These are phyloP conservation scores for Glaucomys volans DNA, from an alignment of 2,113 vertebrate species.

Conservation along the genomic window DNA sequence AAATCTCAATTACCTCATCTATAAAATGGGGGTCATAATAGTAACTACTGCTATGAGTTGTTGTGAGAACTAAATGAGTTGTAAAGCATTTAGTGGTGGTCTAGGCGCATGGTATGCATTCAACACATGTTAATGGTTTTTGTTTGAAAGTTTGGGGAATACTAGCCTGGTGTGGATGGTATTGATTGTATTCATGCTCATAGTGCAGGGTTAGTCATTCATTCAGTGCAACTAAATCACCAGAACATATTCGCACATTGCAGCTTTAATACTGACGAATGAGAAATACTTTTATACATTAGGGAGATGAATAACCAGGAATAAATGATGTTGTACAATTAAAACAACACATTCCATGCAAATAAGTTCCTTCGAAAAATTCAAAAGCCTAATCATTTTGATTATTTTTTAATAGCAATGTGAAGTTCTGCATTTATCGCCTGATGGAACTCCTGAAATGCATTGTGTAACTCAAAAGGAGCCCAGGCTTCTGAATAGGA, in stretches of 20 bases:
- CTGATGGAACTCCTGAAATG: constrained; percentile 87
- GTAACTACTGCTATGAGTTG: background rate
- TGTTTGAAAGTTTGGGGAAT: constrained; percentile 9
- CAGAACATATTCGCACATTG: constrained; percentile 70
- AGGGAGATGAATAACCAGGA: constrained; percentile 73
- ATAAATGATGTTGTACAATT: constrained; percentile 81
- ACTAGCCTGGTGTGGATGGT: background rate
- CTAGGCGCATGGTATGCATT: background rate
- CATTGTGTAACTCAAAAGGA: constrained; percentile 88
- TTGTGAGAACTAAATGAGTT: constrained; percentile 63
- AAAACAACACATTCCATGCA: constrained; percentile 84
- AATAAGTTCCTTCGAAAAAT: constrained; percentile 84
- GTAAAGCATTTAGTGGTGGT: constrained; percentile 46
- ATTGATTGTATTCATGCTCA: constrained; percentile 66
- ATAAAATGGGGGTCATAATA: constrained; percentile 62
- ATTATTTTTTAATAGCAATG: constrained; percentile 91
- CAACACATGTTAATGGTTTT: constrained; percentile 58
- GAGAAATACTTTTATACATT: constrained; percentile 78
- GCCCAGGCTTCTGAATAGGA: constrained; percentile 87
- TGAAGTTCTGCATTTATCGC: constrained; percentile 87
- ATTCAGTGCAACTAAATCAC: constrained; percentile 80
- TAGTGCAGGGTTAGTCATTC: constrained; percentile 69
- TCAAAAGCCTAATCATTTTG: constrained; percentile 89
- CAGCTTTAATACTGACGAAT: constrained; percentile 77
- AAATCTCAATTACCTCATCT: constrained; percentile 66